phyloP scores from a whole-genome alignment of 2,797 vertebrate genomes.

The Sebastiscus tertius region DNA sequence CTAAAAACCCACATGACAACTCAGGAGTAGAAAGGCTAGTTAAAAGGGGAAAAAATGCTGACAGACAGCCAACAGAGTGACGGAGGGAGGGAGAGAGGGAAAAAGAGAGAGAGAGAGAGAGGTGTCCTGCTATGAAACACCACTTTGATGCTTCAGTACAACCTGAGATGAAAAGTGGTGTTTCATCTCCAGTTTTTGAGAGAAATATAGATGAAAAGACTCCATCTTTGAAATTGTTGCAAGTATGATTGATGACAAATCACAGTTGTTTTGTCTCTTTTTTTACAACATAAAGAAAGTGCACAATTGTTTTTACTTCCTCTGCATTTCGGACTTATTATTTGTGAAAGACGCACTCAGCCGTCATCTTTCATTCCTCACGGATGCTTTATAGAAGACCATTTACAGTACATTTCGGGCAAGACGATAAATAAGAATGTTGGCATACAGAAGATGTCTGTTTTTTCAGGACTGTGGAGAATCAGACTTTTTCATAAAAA shows the following conservation, averaged over 20 bases:
- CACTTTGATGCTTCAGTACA: slow-evolving; percentile 68
- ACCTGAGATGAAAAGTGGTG: slow-evolving; percentile 60
- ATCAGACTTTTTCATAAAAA: neutral
- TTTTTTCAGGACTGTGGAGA: neutral
- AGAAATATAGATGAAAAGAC: slow-evolving; percentile 50
- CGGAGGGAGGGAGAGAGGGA: neutral
- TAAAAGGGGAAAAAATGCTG: slow-evolving; percentile 33
- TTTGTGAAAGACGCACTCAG: neutral
- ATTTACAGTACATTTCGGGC: neutral
- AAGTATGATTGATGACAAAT: slow-evolving; percentile 39
- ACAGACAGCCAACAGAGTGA: slow-evolving; percentile 37
- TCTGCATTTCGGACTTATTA: slow-evolving; percentile 42
- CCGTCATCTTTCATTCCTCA: neutral
- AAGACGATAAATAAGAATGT: neutral
- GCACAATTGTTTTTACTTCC: slow-evolving; percentile 16
- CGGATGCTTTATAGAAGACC: neutral
- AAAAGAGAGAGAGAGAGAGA: neutral
- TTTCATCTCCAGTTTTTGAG: slow-evolving; percentile 59
- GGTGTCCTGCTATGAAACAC: slow-evolving; percentile 43
- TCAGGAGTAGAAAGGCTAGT: slow-evolving; percentile 26
- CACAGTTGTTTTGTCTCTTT: neutral
- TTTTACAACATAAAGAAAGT: slow-evolving; percentile 22
- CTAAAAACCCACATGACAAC: slow-evolving; percentile 29
- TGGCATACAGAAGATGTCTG: neutral
- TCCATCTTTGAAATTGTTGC: slow-evolving; percentile 36